Percentiles rank a stretch among this genome's conserved stretches.
phyloP scores from a whole-genome alignment of 1,140 invertebrate species.

The Lamellibrachia luymesi region DNA sequence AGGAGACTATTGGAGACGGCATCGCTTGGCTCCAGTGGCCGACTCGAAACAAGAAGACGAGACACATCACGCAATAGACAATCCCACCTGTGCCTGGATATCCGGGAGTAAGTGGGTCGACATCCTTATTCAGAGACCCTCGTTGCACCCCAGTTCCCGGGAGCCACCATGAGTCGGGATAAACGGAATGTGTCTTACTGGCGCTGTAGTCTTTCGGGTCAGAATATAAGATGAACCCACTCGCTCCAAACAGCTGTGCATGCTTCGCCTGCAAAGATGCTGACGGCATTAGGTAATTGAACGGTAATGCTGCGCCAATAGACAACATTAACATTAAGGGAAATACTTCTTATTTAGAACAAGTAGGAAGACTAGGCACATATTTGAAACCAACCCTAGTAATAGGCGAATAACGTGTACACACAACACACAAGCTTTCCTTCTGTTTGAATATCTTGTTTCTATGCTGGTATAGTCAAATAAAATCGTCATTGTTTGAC shows the following conservation, averaged over 20 bases:
- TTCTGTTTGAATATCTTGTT: too few relatives aligned
- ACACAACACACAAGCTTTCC: too few relatives aligned
- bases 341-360: too few relatives aligned
- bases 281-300: not conserved
- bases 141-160: constrained; percentile 57
- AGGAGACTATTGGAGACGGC: too few relatives aligned
- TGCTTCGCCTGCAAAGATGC: constrained; percentile 41
- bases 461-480: too few relatives aligned
- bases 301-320: not conserved
- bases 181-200: constrained; percentile 43
- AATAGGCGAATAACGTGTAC: too few relatives aligned
- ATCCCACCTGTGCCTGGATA: constrained; percentile 57
- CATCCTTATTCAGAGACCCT: constrained; percentile 50
- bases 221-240: constrained; percentile 58
- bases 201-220: constrained; percentile 59
- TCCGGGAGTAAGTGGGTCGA: constrained; percentile 60
- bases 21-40: too few relatives aligned
- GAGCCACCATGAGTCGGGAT: constrained; percentile 60
- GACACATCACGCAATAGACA: not conserved
- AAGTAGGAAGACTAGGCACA: too few relatives aligned
- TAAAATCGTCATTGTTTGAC: too few relatives aligned
- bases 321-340: too few relatives aligned
- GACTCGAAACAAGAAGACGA: too few relatives aligned
- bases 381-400: too few relatives aligned
- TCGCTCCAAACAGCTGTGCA: constrained; percentile 49